phyloP scores from a whole-genome alignment of 2,888 invertebrate species.

The Pharmacophagus antenor region DNA sequence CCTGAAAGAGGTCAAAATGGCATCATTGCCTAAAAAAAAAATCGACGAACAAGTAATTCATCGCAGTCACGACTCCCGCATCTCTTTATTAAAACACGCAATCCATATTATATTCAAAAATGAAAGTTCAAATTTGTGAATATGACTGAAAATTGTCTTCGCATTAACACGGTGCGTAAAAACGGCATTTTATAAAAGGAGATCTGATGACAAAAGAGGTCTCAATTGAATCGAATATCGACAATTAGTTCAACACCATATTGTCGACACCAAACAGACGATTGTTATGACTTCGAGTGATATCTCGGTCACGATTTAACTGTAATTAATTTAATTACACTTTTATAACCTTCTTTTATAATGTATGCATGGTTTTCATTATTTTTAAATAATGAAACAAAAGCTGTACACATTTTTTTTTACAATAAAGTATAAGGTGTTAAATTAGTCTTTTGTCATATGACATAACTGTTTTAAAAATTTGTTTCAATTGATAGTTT shows the following conservation, averaged over 20 bases:
- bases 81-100: conserved; percentile 35
- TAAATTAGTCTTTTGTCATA: no score
- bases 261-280: conserved; percentile 1
- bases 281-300: conserved; percentile 11
- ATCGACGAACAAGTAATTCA: conserved; percentile 39
- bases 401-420: background rate
- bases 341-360: conserved; percentile 5
- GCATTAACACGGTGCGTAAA: conserved; percentile 37
- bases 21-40: conserved; percentile 38
- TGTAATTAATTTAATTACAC: conserved; percentile 22
- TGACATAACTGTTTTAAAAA: no score
- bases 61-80: conserved; percentile 49
- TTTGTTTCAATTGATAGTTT: no score
- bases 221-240: conserved; percentile 49
- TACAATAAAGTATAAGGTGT: no score
- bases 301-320: conserved; percentile 13
- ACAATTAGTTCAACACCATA: conserved; percentile 33
- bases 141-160: conserved; percentile 34
- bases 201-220: conserved; percentile 53
- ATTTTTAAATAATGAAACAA: background rate
- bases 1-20: conserved; percentile 18
- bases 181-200: conserved; percentile 38
- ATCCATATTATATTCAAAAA: conserved; percentile 31
- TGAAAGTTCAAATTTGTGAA: conserved; percentile 28
- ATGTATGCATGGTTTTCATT: background rate